Conservation (phyloP, 2,113 vertebrate species). For the Cyrtonyx montezumae region DNA sequence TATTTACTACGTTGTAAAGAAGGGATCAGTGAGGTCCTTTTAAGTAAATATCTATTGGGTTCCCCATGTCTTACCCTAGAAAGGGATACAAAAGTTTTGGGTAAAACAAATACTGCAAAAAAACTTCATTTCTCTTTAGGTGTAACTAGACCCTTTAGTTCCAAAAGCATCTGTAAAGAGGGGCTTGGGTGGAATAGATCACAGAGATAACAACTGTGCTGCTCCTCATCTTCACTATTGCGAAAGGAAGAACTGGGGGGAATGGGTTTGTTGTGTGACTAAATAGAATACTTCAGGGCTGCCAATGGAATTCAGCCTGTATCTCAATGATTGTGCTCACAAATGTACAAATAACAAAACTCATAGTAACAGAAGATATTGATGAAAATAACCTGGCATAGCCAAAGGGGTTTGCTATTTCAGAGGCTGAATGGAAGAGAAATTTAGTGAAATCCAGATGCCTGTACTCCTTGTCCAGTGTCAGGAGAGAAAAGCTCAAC, state of each 20-base stretch:
- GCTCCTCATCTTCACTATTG: background rate
- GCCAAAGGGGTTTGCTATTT: background rate
- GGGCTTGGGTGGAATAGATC: background rate
- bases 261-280: background rate
- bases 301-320: background rate
- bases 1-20: background rate
- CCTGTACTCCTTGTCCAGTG: background rate
- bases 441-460: background rate
- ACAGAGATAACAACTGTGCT: background rate
- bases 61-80: background rate
- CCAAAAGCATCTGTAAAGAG: background rate
- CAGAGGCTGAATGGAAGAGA: background rate
- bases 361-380: background rate
- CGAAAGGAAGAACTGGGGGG: background rate
- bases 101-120: background rate
- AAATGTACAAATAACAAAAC: background rate
- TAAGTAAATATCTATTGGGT: background rate
- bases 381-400: background rate
- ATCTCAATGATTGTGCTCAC: background rate
- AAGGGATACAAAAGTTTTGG: background rate
- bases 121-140: background rate
- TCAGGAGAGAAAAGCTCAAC: background rate
- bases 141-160: background rate
- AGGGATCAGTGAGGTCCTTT: background rate
- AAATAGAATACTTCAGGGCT: rapidly evolving